Evolutionary conservation across 1,140 invertebrate genomes (phyloP).

Genomic region (Heterodera schachtii): DNA sequence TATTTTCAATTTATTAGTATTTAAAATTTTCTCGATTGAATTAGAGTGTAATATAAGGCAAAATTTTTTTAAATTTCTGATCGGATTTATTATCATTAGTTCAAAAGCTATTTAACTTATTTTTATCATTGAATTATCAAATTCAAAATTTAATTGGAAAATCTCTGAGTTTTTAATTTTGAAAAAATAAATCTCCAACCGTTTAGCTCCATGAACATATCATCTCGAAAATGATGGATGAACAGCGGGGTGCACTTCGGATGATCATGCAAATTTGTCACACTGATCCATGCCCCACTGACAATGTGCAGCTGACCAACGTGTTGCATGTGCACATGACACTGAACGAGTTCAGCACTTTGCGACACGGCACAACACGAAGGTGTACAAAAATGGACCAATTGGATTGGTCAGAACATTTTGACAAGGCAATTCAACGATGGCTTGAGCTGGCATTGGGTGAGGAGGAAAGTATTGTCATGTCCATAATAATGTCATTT

Average conservation of each 20-base stretch:
- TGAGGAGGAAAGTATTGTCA: too few species aligned
- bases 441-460: conserved; percentile 60
- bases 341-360: conserved; percentile 52
- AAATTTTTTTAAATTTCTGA: too few species aligned
- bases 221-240: conserved; percentile 61
- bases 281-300: conserved; percentile 34
- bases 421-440: conserved; percentile 62
- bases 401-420: conserved; percentile 57
- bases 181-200: background rate
- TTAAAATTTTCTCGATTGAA: too few species aligned
- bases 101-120: too few species aligned
- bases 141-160: background rate
- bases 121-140: too few species aligned
- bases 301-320: conserved; percentile 52
- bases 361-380: conserved; percentile 25
- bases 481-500: too few species aligned
- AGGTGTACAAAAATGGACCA: conserved; percentile 48
- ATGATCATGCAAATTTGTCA: conserved; percentile 33
- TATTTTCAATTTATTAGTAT: too few species aligned
- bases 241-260: conserved; percentile 55
- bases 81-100: too few species aligned
- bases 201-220: conserved; percentile 59
- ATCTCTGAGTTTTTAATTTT: background rate
- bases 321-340: conserved; percentile 60
- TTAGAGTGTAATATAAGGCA: too few species aligned